Percentiles rank a stretch among this genome's conserved stretches.
Conservation (phyloP, 1,140 invertebrate species). For the Pygmarrhopalites habei region DNA sequence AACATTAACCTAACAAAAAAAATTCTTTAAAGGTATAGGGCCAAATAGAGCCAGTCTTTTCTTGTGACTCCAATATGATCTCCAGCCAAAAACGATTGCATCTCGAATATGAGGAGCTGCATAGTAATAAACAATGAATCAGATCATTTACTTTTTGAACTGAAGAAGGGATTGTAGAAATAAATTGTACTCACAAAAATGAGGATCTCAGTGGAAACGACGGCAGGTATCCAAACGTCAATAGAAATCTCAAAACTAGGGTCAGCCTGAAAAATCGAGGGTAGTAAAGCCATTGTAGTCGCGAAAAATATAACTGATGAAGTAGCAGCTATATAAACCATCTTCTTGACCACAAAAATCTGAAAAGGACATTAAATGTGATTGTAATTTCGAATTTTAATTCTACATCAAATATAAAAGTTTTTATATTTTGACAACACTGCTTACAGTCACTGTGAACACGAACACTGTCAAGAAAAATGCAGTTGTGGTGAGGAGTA, state of each 20-base stretch:
- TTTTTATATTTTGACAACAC: background rate
- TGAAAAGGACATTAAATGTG: background rate
- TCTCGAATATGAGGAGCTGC: slow-evolving; percentile 9
- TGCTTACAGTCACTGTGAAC: background rate
- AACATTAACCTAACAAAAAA: too few relatives aligned
- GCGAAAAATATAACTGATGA: slow-evolving; percentile 4
- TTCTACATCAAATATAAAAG: background rate
- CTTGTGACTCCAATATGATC: background rate
- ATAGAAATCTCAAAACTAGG: background rate
- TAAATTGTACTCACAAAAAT: background rate
- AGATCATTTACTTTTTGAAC: background rate
- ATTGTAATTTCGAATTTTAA: background rate
- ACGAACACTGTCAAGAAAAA: background rate
- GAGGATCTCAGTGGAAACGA: slow-evolving; percentile 1
- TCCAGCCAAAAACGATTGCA: background rate
- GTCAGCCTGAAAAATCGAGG: background rate
- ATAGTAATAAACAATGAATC: background rate
- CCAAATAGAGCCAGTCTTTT: background rate
- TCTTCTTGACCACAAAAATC: slow-evolving; percentile 4
- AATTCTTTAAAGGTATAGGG: slow-evolving; percentile 1
- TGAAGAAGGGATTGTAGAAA: background rate
- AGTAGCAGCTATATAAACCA: background rate
- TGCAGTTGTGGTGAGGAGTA: background rate
- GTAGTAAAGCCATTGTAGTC: background rate
- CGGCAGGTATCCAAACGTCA: slow-evolving; percentile 3